These are phyloP conservation scores for Urocolius indicus DNA, from an alignment of 2,113 vertebrate genomes.

Conservation along the genomic window DNA sequence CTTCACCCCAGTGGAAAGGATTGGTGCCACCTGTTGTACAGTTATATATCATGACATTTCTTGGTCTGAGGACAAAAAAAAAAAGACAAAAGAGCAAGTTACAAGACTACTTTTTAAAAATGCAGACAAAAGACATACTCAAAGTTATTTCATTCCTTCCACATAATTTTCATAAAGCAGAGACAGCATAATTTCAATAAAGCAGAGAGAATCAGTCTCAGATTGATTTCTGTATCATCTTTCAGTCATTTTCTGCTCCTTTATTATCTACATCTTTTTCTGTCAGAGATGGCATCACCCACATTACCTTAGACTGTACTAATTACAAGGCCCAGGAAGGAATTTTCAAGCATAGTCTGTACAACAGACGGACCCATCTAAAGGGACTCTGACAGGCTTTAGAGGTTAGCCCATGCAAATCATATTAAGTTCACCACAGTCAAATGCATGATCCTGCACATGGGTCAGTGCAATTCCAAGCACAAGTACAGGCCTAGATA, in stretches of 20 bases:
- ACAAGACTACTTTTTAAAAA: background rate
- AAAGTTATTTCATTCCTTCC: background rate
- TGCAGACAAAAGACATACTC: background rate
- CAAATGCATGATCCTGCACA: no score
- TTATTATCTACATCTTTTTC: background rate
- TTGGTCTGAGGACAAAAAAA: constrained; percentile 79
- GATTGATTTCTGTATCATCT: background rate
- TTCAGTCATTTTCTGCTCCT: background rate
- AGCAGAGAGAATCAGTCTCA: background rate
- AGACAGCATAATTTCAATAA: background rate
- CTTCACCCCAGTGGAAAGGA: constrained; percentile 98
- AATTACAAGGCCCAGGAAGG: background rate
- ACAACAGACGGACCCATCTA: background rate
- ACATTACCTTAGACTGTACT: background rate
- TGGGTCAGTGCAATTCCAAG: no score
- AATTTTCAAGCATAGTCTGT: background rate
- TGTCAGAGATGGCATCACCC: background rate
- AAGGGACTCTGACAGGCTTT: no score
- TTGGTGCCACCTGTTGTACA: constrained; percentile 97
- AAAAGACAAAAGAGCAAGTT: constrained; percentile 5
- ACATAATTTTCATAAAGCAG: background rate
- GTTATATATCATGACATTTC: constrained; percentile 93
- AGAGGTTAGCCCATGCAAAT: no score
- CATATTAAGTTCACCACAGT: no score
- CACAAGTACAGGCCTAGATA: no score